These are phyloP conservation scores for Cirrhinus mrigala DNA, from an alignment of 2,797 vertebrate genomes.

Conservation along the genomic window DNA sequence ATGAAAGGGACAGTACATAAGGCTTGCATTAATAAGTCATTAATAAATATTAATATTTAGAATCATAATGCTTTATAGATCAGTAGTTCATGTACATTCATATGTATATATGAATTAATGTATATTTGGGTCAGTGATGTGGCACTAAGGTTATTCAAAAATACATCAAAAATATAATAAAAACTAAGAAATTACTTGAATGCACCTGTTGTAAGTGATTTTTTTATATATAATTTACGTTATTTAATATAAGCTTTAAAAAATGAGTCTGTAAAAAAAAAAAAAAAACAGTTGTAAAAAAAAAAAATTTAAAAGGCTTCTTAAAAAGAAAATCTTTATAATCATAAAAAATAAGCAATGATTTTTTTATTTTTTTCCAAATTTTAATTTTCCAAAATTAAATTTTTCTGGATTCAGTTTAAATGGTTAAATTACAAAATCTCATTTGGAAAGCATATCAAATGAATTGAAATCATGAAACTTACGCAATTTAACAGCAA, in stretches of 20 bases:
- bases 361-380: no score
- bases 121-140: background rate
- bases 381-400: no score
- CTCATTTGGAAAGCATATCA: no score
- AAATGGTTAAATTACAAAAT: no score
- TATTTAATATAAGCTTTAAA: background rate
- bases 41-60: conserved; percentile 18
- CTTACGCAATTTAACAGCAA: no score
- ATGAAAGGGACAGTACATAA: conserved; percentile 10
- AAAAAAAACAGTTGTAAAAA: background rate
- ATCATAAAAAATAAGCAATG: no score
- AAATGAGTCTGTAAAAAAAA: background rate
- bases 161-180: background rate
- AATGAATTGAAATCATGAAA: no score
- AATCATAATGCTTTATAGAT: conserved; percentile 34
- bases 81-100: conserved; percentile 20
- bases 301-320: background rate
- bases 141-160: background rate
- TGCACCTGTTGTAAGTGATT: background rate
- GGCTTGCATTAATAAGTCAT: conserved; percentile 25
- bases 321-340: background rate
- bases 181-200: background rate
- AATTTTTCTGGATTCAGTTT: no score
- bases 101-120: background rate
- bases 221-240: background rate